These are phyloP conservation scores for Euura lappo DNA, from an alignment of 1,140 invertebrate genomes.

Conservation along the genomic window DNA sequence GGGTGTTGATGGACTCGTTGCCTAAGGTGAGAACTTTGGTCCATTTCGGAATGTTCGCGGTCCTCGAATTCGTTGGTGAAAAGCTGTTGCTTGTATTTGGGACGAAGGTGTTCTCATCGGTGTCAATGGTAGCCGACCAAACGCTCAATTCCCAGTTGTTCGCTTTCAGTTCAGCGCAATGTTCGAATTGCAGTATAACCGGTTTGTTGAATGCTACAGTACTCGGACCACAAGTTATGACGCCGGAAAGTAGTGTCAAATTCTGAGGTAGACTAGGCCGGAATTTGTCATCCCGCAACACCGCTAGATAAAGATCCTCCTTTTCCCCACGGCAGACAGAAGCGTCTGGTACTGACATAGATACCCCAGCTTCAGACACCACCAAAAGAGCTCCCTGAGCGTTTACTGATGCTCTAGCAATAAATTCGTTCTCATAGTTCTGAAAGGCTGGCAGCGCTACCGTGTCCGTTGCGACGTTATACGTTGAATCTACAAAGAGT, in stretches of 20 bases:
- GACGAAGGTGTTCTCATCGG: conserved; percentile 62
- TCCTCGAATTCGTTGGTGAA: conserved; percentile 41
- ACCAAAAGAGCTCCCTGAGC: conserved; percentile 69
- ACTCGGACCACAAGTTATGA: conserved; percentile 82
- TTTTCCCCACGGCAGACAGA: conserved; percentile 73
- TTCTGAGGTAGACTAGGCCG: conserved; percentile 69
- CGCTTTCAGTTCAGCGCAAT: conserved; percentile 81
- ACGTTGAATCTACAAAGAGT: conserved; percentile 63
- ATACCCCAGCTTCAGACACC: conserved; percentile 77
- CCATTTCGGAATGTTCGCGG: conserved; percentile 62
- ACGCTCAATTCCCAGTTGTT: conserved; percentile 79
- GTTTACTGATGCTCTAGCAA: conserved; percentile 16
- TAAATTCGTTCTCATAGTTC: conserved; percentile 10
- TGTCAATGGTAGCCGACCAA: conserved; percentile 60
- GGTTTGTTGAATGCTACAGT: conserved; percentile 81
- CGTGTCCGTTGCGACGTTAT: conserved; percentile 64
- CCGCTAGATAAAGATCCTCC: conserved; percentile 81
- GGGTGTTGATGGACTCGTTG: conserved; percentile 89
- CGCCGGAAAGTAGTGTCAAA: conserved; percentile 80
- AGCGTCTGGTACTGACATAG: conserved; percentile 81
- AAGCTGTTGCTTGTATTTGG: conserved; percentile 11
- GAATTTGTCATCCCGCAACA: conserved; percentile 84
- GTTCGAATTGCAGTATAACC: conserved; percentile 84
- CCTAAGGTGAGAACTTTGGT: conserved; percentile 85
- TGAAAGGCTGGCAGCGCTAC: conserved; percentile 60